These are phyloP conservation scores for Acropternis orthonyx DNA, from an alignment of 2,797 vertebrate species.

Conservation along the genomic window DNA sequence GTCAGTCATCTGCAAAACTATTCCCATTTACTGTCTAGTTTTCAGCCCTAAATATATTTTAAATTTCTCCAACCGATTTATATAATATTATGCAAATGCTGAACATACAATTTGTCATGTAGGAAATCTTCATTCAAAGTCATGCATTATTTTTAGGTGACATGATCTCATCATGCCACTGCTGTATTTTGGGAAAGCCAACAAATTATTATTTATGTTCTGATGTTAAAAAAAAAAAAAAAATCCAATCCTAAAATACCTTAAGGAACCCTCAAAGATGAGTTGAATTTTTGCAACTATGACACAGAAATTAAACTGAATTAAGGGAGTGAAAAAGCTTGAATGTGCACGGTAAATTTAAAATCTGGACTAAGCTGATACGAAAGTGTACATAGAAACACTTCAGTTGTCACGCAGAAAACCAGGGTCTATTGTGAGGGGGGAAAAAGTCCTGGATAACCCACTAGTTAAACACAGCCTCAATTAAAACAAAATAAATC, in stretches of 20 bases:
- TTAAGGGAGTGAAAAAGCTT: not conserved
- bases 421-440: not conserved
- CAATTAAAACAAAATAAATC: not conserved
- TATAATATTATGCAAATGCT: not conserved
- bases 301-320: not conserved
- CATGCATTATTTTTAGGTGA: constrained; percentile 1
- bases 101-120: not conserved
- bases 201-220: not conserved
- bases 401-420: not conserved
- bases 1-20: constrained; percentile 7
- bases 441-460: not conserved
- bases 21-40: constrained; percentile 23
- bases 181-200: not conserved
- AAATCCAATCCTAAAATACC: not conserved
- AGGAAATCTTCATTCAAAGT: not conserved
- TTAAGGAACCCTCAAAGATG: not conserved
- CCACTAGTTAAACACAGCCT: not conserved
- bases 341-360: not conserved
- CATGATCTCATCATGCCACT: not conserved
- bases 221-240: not conserved
- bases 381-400: not conserved
- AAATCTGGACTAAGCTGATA: not conserved
- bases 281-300: not conserved
- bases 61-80: constrained; percentile 18
- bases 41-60: constrained; percentile 25